A percentile compares a stretch with the other conserved stretches of the same genome.
Conservation (phyloP, 2,797 vertebrate species). For the Sebastes glaucus region DNA sequence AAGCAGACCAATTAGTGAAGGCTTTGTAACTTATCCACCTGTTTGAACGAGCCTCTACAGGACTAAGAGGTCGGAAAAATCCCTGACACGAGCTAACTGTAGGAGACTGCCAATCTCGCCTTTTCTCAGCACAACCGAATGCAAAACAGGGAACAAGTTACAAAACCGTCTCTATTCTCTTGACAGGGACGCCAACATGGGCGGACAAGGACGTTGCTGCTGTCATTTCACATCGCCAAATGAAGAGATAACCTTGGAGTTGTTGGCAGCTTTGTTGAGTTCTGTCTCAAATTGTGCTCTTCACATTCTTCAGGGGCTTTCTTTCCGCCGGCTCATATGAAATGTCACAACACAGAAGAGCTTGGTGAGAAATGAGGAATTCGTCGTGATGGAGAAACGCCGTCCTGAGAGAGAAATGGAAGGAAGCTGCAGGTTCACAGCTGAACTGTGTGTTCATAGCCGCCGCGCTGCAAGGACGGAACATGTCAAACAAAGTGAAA, state of each 20-base stretch:
- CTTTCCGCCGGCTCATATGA: constrained; percentile 32
- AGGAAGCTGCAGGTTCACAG: neutral
- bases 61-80: constrained; percentile 20
- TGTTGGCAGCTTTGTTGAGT: constrained; percentile 23
- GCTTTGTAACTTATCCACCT: constrained; percentile 13
- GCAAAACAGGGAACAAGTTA: constrained; percentile 4
- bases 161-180: constrained; percentile 28
- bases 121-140: constrained; percentile 26
- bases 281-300: constrained; percentile 19
- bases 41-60: constrained; percentile 5
- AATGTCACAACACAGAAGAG: constrained; percentile 47
- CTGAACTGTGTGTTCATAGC: neutral
- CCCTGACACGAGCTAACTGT: neutral
- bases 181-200: constrained; percentile 34
- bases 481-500: constrained; percentile 38
- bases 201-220: constrained; percentile 40
- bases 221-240: constrained; percentile 55
- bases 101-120: constrained; percentile 5
- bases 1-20: constrained; percentile 12
- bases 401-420: constrained; percentile 6
- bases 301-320: constrained; percentile 22
- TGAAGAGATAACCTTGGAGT: constrained; percentile 53
- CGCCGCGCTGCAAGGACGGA: neutral
- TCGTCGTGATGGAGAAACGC: constrained; percentile 6
- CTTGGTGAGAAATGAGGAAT: constrained; percentile 20